These are phyloP conservation scores for Mesochorus sp. DNA, from an alignment of 2,888 invertebrate genomes.

Conservation along the genomic window DNA sequence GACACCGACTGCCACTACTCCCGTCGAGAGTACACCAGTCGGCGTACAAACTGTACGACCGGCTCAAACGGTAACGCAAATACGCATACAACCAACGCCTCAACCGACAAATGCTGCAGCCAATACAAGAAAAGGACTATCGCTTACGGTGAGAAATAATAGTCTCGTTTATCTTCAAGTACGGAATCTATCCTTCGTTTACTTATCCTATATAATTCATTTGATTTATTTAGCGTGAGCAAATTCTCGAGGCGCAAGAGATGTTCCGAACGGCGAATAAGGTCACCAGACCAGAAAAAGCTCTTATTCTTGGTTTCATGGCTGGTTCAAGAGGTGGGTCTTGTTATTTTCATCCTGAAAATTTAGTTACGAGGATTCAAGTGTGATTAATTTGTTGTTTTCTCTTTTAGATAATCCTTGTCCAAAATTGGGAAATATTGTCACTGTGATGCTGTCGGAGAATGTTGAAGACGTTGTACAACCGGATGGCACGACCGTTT, in stretches of 20 bases:
- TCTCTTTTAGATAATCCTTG: constrained; percentile 93
- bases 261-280: constrained; percentile 98
- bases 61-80: constrained; percentile 83
- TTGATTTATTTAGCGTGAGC: constrained; percentile 88
- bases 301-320: constrained; percentile 98
- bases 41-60: constrained; percentile 79
- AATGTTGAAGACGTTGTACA: constrained; percentile 94
- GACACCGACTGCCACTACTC: constrained; percentile 73
- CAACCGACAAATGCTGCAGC: constrained; percentile 82
- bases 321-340: constrained; percentile 94
- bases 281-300: constrained; percentile 98
- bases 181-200: neutral
- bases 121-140: constrained; percentile 86
- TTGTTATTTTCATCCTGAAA: no score
- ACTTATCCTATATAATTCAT: neutral
- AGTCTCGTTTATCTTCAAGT: neutral
- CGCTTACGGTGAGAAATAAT: constrained; percentile 85
- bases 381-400: constrained; percentile 30
- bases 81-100: constrained; percentile 82
- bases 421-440: constrained; percentile 97
- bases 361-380: no score
- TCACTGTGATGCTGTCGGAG: constrained; percentile 97
- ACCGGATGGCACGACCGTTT: constrained; percentile 90
- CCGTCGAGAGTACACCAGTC: constrained; percentile 75
- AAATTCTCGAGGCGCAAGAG: constrained; percentile 98